phyloP scores from a whole-genome alignment of 2,113 vertebrate species.

The Alethe castanea region DNA sequence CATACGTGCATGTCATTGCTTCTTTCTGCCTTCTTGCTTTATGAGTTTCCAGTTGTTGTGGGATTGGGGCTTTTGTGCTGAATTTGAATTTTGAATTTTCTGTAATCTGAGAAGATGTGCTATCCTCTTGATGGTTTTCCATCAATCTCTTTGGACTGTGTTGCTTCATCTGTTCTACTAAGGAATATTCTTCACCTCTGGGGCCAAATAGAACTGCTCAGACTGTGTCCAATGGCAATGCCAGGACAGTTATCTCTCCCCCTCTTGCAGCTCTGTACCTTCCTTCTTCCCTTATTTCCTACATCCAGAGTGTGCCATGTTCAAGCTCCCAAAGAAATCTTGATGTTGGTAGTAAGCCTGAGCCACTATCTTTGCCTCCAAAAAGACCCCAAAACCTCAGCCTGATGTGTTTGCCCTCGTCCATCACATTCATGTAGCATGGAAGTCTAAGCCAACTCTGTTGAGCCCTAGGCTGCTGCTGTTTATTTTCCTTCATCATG shows the following conservation, averaged over 20 bases:
- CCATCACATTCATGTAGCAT: not conserved
- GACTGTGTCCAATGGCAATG: not conserved
- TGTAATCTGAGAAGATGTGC: not conserved
- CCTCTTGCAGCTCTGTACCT: not conserved
- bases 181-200: not conserved
- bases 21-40: not conserved
- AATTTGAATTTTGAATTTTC: not conserved
- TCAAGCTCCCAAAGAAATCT: not conserved
- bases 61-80: not conserved
- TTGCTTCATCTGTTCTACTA: not conserved
- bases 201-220: not conserved
- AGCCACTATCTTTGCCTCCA: not conserved
- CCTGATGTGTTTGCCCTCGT: not conserved
- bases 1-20: accelerated
- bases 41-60: not conserved
- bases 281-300: not conserved
- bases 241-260: not conserved
- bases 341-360: not conserved
- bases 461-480: not conserved
- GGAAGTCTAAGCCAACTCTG: not conserved
- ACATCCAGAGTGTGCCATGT: not conserved
- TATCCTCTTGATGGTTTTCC: not conserved
- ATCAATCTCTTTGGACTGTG: not conserved
- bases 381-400: not conserved
- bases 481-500: accelerated